Evolutionary conservation across 1,140 invertebrate species (phyloP).

Genomic region (Anadara kagoshimensis): DNA sequence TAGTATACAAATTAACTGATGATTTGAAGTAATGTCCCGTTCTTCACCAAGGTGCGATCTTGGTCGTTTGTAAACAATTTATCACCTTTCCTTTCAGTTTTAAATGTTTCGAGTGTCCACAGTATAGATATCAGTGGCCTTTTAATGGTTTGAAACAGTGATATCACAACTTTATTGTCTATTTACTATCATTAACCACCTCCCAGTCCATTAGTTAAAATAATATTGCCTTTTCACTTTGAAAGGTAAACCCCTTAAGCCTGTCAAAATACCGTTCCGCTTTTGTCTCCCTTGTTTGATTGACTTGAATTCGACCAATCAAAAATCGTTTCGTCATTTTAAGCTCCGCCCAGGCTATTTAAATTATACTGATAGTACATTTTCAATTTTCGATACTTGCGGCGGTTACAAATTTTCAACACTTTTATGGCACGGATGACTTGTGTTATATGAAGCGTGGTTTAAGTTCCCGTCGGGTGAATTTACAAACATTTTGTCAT

Average conservation of each 20-base stretch:
- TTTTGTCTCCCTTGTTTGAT: conserved; percentile 43
- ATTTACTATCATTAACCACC: not conserved
- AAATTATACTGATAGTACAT: conserved; percentile 32
- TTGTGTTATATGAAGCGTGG: conserved; percentile 18
- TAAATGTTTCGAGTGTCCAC: conserved; percentile 6
- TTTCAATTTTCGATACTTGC: conserved; percentile 29
- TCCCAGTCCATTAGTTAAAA: conserved; percentile 35
- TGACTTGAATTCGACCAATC: conserved; percentile 28
- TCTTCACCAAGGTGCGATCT: not conserved
- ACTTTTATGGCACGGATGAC: conserved; percentile 20
- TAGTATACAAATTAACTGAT: not conserved
- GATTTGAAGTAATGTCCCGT: not conserved
- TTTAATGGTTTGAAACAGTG: conserved; percentile 12
- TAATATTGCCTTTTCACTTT: conserved; percentile 28
- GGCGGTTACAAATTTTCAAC: conserved; percentile 38
- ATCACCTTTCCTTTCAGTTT: conserved; percentile 1
- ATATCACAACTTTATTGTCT: conserved; percentile 7
- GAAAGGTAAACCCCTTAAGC: conserved; percentile 35
- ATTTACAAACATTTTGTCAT: too few relatives aligned
- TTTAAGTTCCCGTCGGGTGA: conserved; percentile 8
- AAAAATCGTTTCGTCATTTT: conserved; percentile 15
- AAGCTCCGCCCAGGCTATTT: conserved; percentile 35
- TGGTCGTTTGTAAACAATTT: conserved; percentile 1
- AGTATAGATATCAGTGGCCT: not conserved
- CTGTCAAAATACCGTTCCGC: conserved; percentile 38